Base-by-base conservation (phyloP, 2,797 vertebrate species). In the Sebastiscus albofasciatus region DNA sequence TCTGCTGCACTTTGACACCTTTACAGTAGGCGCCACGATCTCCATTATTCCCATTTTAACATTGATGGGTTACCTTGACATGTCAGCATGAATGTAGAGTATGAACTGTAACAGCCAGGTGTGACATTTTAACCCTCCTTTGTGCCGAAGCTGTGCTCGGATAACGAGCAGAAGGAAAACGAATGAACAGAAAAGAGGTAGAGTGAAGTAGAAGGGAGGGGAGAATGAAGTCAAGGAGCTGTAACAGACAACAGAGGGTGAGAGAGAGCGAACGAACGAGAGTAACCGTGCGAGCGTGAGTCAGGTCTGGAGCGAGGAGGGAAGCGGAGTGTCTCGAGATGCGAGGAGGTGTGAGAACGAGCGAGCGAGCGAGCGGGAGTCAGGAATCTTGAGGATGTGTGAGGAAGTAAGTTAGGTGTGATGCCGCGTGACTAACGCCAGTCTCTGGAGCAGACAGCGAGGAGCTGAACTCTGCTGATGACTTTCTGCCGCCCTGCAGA, bases 401-500 rank as follows among this genome's bases (percentile, higher is more conserved):
- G 90, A 92, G 85, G 82, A 85, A 84, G 84, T 67, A 71, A 80
- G 87, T 81, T 80, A 84, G 87, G 92, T 94, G 93, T 86, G 92
- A 90, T 87, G 79, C 85, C 75, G 87, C 85, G 91, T 92, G 93
- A 93, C 91, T 91, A 88, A 93, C 79, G 61, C 84, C 1, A 78
- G 80, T 84, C 84, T 84, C 84, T 46, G 85, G 84, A 89, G 85
- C 90, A 82, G 85, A 83, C 89, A 78, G 84, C 20, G 67, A 82
- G 85, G 67, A 88, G 88, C 82, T 88, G 86, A 92, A 91, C 90
- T 89, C 82, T 66, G 85, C 81, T 91, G 91, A 94, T 94, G 91
- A 91, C 92, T 94, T 93, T 90, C 75, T 75, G 88, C 69, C 33
- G 6, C 83, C 93, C 90, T 81, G 89, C 89, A 64, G 93, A 90